These are phyloP conservation scores for Chymomyza procnemis DNA, from an alignment of 2,888 invertebrate genomes.

Conservation along the genomic window DNA sequence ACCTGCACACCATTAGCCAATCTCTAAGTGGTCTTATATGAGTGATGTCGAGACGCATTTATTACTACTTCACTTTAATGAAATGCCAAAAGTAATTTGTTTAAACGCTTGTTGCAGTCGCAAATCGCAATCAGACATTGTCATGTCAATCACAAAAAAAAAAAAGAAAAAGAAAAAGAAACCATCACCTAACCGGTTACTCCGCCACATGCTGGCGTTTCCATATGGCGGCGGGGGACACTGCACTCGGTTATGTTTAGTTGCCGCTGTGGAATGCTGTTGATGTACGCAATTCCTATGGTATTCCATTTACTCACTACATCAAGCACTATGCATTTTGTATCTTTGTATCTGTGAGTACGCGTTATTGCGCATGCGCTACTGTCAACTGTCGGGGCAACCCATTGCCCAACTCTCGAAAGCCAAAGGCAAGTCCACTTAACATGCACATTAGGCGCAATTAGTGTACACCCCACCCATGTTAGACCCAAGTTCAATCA, in stretches of 20 bases:
- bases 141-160: constrained; percentile 32
- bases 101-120: constrained; percentile 8
- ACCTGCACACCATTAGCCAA: neutral
- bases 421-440: constrained; percentile 19
- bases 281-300: constrained; percentile 26
- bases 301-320: constrained; percentile 24
- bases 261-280: constrained; percentile 36
- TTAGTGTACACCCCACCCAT: constrained; percentile 5
- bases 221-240: neutral
- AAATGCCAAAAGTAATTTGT: constrained; percentile 44
- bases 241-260: neutral
- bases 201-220: constrained; percentile 8
- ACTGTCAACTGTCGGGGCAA: constrained; percentile 28
- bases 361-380: constrained; percentile 41
- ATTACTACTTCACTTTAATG: constrained; percentile 22
- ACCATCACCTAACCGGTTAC: constrained; percentile 38
- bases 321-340: neutral
- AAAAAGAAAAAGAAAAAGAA: neutral
- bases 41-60: no score
- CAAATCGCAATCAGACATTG: constrained; percentile 34
- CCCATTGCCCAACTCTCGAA: neutral
- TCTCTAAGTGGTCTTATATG: neutral
- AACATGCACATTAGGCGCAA: constrained; percentile 23
- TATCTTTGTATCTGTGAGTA: constrained; percentile 13
- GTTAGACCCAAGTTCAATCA: neutral